A percentile compares a stretch with the other conserved stretches of the same genome.
These are phyloP conservation scores for Drepanosiphum platanoidis DNA, from an alignment of 2,888 invertebrate genomes.

Conservation along the genomic window DNA sequence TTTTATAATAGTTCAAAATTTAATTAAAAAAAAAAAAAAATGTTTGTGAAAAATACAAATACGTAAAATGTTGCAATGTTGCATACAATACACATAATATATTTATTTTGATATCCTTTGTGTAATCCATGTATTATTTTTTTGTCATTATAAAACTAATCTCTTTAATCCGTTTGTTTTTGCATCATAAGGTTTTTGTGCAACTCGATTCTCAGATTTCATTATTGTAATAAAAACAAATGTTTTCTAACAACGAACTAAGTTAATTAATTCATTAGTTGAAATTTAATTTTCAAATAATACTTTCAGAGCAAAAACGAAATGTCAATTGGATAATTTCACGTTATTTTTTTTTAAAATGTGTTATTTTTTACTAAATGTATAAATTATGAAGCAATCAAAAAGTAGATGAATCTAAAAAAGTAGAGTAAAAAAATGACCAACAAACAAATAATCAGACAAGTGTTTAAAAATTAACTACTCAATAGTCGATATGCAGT, in stretches of 20 bases:
- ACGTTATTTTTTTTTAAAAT: neutral
- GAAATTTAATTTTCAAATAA: neutral
- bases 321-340: neutral
- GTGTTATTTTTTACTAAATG: too few relatives aligned
- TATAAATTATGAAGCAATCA: too few relatives aligned
- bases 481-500: too few relatives aligned
- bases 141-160: constrained; percentile 20
- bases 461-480: too few relatives aligned
- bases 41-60: too few relatives aligned
- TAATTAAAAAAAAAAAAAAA: neutral
- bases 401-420: too few relatives aligned
- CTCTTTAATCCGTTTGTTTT: constrained; percentile 10
- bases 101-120: neutral
- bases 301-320: neutral
- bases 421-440: too few relatives aligned
- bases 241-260: neutral
- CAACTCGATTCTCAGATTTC: neutral
- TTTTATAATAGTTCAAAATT: neutral
- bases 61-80: too few relatives aligned
- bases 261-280: neutral
- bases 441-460: too few relatives aligned
- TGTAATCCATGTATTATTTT: neutral
- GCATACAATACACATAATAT: too few relatives aligned
- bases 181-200: neutral
- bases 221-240: constrained; percentile 1